These are phyloP conservation scores for Drosophila aff. DNA, from an alignment of 1,140 invertebrate genomes.

Conservation along the genomic window DNA sequence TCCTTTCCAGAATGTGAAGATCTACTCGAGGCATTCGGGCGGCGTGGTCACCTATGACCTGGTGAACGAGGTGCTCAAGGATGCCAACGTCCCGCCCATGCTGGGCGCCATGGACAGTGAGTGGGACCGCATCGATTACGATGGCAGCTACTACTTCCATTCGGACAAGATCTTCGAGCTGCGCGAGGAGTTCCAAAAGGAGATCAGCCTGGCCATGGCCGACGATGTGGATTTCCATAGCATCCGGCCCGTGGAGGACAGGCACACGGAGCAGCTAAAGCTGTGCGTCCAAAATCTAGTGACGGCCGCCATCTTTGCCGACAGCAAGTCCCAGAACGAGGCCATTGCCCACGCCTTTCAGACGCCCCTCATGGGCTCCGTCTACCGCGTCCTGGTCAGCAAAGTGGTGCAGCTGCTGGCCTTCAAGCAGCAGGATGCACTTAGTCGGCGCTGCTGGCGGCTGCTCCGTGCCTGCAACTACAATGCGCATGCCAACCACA, in stretches of 20 bases:
- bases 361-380: constrained; percentile 73
- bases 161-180: constrained; percentile 80
- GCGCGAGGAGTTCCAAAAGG: constrained; percentile 79
- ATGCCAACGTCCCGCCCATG: constrained; percentile 77
- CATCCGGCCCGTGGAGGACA: constrained; percentile 70
- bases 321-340: constrained; percentile 42
- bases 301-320: constrained; percentile 65
- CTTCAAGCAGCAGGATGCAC: constrained; percentile 67
- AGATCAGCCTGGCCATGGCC: constrained; percentile 52
- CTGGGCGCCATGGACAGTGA: constrained; percentile 81
- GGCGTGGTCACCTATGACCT: constrained; percentile 79
- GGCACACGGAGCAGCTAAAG: constrained; percentile 59
- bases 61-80: constrained; percentile 83
- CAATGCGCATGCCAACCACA: constrained; percentile 67
- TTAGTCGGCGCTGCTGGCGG: constrained; percentile 74
- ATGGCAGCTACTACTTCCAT: constrained; percentile 80
- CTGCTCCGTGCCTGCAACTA: constrained; percentile 67
- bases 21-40: constrained; percentile 78
- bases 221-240: constrained; percentile 62
- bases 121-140: constrained; percentile 83
- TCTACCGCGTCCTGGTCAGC: constrained; percentile 67
- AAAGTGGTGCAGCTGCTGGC: constrained; percentile 77
- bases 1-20: constrained; percentile 72
- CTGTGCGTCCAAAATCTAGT: constrained; percentile 70
- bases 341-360: constrained; percentile 60